Evolutionary conservation across 1,140 invertebrate species (phyloP).

Genomic region (Conus ventricosus): DNA sequence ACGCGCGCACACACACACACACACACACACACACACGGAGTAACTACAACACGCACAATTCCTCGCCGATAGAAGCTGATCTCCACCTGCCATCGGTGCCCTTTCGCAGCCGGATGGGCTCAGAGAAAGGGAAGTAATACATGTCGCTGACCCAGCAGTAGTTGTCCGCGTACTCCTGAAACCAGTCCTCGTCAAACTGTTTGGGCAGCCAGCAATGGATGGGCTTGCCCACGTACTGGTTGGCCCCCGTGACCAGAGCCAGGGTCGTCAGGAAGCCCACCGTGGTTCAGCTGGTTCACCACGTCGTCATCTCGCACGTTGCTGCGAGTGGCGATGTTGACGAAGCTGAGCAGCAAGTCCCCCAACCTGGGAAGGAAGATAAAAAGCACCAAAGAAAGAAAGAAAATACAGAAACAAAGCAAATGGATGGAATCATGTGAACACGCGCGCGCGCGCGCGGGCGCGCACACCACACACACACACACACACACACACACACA

Average conservation of each 20-base stretch:
- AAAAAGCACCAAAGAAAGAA: no score
- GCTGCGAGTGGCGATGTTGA: constrained; percentile 22
- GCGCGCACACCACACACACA: no score
- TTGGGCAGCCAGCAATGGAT: constrained; percentile 83
- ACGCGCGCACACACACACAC: no score
- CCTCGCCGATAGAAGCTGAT: constrained; percentile 27
- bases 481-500: no score
- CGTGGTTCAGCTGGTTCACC: constrained; percentile 52
- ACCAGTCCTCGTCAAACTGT: constrained; percentile 49
- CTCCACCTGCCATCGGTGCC: constrained; percentile 46
- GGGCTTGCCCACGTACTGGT: constrained; percentile 93
- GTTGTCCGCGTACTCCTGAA: constrained; percentile 66
- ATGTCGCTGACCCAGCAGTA: constrained; percentile 76
- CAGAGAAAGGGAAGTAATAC: constrained; percentile 75
- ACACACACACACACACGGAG: no score
- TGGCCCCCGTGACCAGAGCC: constrained; percentile 87
- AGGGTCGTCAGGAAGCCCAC: constrained; percentile 89
- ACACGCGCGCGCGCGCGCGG: no score
- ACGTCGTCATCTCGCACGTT: constrained; percentile 53
- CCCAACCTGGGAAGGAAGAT: constrained; percentile 17
- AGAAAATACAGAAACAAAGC: no score
- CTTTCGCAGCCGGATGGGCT: constrained; percentile 70
- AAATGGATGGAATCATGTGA: no score
- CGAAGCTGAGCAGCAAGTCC: constrained; percentile 30
- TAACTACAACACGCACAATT: no score